A percentile compares a stretch with the other conserved stretches of the same genome.
Evolutionary conservation across 2,888 invertebrate species (phyloP).

Genomic region (Alloplasta piceator): DNA sequence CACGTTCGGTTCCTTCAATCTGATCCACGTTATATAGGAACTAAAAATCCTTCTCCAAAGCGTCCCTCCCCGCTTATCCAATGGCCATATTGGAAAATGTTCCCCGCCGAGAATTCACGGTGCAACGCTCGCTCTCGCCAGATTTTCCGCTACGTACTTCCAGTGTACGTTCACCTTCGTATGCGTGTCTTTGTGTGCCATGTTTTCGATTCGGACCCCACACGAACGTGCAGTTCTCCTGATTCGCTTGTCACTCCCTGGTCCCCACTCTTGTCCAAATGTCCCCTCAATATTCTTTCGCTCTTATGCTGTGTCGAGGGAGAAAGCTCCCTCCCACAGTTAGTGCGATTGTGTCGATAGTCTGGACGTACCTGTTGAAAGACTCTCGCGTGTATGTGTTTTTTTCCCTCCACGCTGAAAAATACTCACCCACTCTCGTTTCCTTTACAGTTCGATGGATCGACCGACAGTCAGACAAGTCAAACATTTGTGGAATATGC

Average conservation of each 20-base stretch:
- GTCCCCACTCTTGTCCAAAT: too few species aligned
- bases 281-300: slow-evolving; percentile 53
- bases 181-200: slow-evolving; percentile 23
- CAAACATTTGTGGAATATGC: too few species aligned
- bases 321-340: slow-evolving; percentile 48
- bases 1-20: slow-evolving; percentile 78
- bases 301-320: not conserved
- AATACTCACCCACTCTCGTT: slow-evolving; percentile 17
- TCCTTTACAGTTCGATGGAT: slow-evolving; percentile 26
- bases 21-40: slow-evolving; percentile 75
- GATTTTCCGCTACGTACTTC: slow-evolving; percentile 38
- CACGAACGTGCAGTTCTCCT: slow-evolving; percentile 25
- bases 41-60: slow-evolving; percentile 38
- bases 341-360: too few species aligned
- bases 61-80: slow-evolving; percentile 43
- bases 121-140: slow-evolving; percentile 54
- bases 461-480: slow-evolving; percentile 17
- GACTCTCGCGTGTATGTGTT: slow-evolving; percentile 22
- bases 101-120: slow-evolving; percentile 68
- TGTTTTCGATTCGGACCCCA: not conserved
- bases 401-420: slow-evolving; percentile 31
- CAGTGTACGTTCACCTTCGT: slow-evolving; percentile 14
- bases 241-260: slow-evolving; percentile 52
- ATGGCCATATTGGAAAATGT: slow-evolving; percentile 68
- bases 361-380: slow-evolving; percentile 74